Conservation (phyloP, 53 echinoderm and acorn worm genomes). For the Mesocentrotus franciscanus region DNA sequence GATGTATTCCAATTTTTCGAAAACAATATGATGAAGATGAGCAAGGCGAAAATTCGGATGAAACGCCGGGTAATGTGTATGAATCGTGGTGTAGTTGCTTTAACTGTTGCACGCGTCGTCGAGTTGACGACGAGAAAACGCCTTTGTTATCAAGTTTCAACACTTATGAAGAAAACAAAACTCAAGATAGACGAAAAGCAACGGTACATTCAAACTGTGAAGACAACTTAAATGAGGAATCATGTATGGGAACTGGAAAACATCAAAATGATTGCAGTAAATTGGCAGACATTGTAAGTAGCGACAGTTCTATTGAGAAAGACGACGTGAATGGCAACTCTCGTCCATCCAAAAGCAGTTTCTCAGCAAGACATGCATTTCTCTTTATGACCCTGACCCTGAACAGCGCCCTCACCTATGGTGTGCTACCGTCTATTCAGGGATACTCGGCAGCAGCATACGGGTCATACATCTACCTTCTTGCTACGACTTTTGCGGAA, state of each 20-base stretch:
- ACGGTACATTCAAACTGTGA: background rate
- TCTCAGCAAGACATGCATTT: conserved; percentile 40
- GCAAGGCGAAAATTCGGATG: background rate
- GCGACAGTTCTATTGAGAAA: background rate
- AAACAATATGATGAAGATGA: conserved; percentile 67
- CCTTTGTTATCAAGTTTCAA: background rate
- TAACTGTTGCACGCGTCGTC: background rate
- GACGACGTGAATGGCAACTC: background rate
- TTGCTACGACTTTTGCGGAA: conserved; percentile 84
- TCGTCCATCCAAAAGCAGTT: background rate
- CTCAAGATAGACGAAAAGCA: background rate
- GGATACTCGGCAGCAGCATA: conserved; percentile 92
- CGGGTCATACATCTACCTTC: conserved; percentile 83
- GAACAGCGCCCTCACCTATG: conserved; percentile 83
- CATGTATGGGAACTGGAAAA: background rate
- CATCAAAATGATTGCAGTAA: background rate
- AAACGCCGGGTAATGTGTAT: too few species aligned
- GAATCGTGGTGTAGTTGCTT: background rate
- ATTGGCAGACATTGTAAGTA: background rate
- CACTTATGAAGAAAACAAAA: background rate
- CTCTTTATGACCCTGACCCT: conserved; percentile 76
- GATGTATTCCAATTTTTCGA: conserved; percentile 73
- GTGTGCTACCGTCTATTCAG: conserved; percentile 88
- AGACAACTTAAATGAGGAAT: background rate
- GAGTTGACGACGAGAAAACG: conserved; percentile 4